Conservation (phyloP, 2,888 invertebrate genomes). For the Lithophane leautieri region DNA sequence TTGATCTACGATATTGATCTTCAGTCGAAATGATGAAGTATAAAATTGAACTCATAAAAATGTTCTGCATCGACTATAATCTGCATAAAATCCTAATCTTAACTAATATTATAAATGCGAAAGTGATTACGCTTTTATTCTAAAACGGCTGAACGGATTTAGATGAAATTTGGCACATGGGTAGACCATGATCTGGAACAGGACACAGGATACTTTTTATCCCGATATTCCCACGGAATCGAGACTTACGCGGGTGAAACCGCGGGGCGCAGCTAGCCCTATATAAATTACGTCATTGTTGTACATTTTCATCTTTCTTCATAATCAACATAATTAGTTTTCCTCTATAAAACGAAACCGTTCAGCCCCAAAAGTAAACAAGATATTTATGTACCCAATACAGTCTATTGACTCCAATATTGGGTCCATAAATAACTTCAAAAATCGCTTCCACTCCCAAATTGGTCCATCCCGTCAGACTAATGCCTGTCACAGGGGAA, state of each 20-base stretch:
- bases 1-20: background rate
- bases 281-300: background rate
- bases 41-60: background rate
- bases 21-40: background rate
- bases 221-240: too few species aligned
- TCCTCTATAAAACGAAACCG: background rate
- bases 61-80: too few species aligned
- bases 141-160: too few species aligned
- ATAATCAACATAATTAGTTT: background rate
- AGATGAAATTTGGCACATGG: too few species aligned
- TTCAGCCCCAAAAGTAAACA: background rate
- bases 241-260: too few species aligned
- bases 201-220: too few species aligned
- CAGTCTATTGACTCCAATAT: slow-evolving; percentile 33
- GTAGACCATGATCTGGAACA: too few species aligned
- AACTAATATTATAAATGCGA: too few species aligned
- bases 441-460: slow-evolving; percentile 60
- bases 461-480: slow-evolving; percentile 64
- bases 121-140: too few species aligned
- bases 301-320: background rate
- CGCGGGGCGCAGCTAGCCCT: too few species aligned
- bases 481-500: slow-evolving; percentile 82
- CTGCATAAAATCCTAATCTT: too few species aligned
- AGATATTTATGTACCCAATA: slow-evolving; percentile 30
- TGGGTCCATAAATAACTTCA: slow-evolving; percentile 38